Evolutionary conservation across 2,888 invertebrate species (phyloP).

Genomic region (Epinotia bilunana): DNA sequence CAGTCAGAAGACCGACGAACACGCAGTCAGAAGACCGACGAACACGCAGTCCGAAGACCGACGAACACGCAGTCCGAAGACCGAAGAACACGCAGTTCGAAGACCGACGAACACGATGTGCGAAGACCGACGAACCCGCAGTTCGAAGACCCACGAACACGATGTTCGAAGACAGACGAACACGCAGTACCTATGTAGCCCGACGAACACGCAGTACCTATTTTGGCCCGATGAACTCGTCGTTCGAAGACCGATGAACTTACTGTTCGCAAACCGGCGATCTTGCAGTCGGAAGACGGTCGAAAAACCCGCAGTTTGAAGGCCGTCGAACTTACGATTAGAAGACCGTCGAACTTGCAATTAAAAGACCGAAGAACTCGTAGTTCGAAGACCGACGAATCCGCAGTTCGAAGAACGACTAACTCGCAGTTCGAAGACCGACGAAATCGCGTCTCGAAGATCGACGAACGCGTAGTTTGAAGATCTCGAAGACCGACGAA

Average conservation of each 20-base stretch:
- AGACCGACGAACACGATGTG: background rate
- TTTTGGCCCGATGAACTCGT: constrained; percentile 4
- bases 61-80: constrained; percentile 10
- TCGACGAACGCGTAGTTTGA: too few relatives aligned
- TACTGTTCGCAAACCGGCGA: background rate
- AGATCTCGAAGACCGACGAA: background rate
- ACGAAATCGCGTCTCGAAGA: too few relatives aligned
- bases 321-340: background rate
- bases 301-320: background rate
- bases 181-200: constrained; percentile 9
- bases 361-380: constrained; percentile 2
- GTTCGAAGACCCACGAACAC: constrained; percentile 15
- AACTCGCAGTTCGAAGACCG: background rate
- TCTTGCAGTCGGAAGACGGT: constrained; percentile 6
- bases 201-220: constrained; percentile 7
- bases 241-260: constrained; percentile 8
- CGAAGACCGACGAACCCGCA: constrained; percentile 9
- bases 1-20: constrained; percentile 8
- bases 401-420: background rate
- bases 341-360: constrained; percentile 1
- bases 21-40: too few relatives aligned
- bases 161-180: constrained; percentile 18
- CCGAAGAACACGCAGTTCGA: background rate
- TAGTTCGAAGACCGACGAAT: background rate
- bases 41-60: constrained; percentile 11